Evolutionary conservation across 2,113 vertebrate species (phyloP), one percentile per base, ranked within the genome.

Genomic region (Lepidothrix coronata): DNA sequence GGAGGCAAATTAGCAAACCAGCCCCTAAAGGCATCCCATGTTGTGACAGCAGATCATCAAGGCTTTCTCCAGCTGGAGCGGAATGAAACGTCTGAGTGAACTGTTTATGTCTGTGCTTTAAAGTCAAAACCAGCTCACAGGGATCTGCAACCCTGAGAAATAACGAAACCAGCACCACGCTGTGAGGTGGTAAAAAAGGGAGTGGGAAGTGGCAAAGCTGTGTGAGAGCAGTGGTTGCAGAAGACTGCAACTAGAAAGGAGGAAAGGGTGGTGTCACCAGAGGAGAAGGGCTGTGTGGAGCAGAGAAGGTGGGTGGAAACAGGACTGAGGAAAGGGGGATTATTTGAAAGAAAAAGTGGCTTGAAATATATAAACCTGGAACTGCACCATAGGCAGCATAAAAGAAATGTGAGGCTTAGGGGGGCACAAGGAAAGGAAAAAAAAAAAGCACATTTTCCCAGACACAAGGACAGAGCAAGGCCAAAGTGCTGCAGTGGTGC

Each of bases 251-350:
- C 23, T 25, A 54, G 55, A 25, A 51, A 66, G 43, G 21, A 73
- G 23, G 31, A 54, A 31, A 39, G 25, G 49, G 44, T 17, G n/a
- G 39, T 20, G 14, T 51, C 54, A 54, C 11, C 58, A 39, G 8
- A 22, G 31, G 49, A 12, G 11, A 18, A 28, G 1, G 1, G 41
- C 7, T 7, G 10, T 8, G n/a, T 7, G 2, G 6, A 52, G 15
- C 19, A 82, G 46, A 63, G 30, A 33, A 52, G 25, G 21, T 33
- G 48, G 13, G 3, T 24, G 17, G 30, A 48, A 52, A 30, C 4
- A 31, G n/a, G 24, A 21, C 23, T 28, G 33, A 25, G 35, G 51
- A 14, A 75, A 61, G 21, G 59, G 35, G 57, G 8, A 43, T n/a
- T 41, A 54, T 43, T 30, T 48, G 15, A n/a, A 62, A 65, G 17